A percentile compares a stretch with the other conserved stretches of the same genome.
Conservation (phyloP, 2,888 invertebrate species). For the Tipula unca region DNA sequence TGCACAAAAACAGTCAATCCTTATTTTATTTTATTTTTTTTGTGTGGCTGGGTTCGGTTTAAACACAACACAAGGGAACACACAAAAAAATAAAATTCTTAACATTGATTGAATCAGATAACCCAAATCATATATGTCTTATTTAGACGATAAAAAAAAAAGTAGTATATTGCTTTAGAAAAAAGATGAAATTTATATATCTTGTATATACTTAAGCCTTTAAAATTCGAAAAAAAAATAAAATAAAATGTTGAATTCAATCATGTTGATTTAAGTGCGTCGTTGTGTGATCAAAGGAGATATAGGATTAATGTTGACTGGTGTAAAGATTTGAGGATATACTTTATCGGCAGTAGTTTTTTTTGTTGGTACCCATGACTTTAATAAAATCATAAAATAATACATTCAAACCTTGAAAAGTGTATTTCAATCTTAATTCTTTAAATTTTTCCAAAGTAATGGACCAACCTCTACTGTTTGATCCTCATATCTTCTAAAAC, state of each 20-base stretch:
- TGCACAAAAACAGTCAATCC: neutral
- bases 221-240: no score
- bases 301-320: neutral
- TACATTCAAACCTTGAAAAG: no score
- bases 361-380: neutral
- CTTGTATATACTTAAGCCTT: neutral
- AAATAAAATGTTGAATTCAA: slow-evolving; percentile 14
- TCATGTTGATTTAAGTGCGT: slow-evolving; percentile 14
- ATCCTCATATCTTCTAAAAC: no score
- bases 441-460: no score
- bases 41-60: neutral
- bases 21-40: neutral
- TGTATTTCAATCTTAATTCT: no score
- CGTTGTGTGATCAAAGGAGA: neutral
- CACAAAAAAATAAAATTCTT: neutral
- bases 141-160: neutral
- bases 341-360: neutral
- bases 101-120: slow-evolving; percentile 14
- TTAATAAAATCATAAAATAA: no score
- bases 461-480: no score
- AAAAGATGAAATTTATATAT: neutral
- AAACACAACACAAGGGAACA: slow-evolving; percentile 2
- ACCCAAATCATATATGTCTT: slow-evolving; percentile 8
- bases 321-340: neutral
- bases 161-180: neutral